Conservation (phyloP, 2,113 vertebrate genomes). For the Ahaetulla prasina region DNA sequence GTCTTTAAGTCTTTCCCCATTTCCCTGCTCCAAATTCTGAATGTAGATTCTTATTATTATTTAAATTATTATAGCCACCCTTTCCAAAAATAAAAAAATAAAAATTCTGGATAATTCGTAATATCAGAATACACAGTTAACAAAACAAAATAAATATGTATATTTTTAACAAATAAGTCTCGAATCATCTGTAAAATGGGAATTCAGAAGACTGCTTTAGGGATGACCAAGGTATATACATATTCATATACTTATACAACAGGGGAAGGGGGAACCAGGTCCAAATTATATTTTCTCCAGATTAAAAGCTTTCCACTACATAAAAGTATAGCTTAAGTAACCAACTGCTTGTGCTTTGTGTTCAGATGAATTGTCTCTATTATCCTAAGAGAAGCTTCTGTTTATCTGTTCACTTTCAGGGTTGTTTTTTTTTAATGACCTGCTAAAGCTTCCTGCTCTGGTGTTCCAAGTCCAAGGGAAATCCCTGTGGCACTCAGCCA, state of each 20-base stretch:
- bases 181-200: neutral
- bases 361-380: slow-evolving; percentile 2
- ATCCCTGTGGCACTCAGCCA: slow-evolving; percentile 62
- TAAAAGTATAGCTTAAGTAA: neutral
- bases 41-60: neutral
- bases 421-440: accelerated
- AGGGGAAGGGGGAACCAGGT: neutral
- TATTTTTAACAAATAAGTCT: neutral
- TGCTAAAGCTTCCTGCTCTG: slow-evolving; percentile 31
- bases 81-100: neutral
- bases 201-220: neutral
- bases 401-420: neutral
- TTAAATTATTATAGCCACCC: neutral
- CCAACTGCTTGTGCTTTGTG: neutral
- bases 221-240: neutral
- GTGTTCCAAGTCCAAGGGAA: slow-evolving; percentile 53
- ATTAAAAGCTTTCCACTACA: neutral
- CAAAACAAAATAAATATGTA: neutral
- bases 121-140: neutral
- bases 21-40: neutral
- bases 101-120: neutral
- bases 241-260: neutral
- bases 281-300: neutral
- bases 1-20: neutral
- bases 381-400: neutral